Base-by-base conservation (phyloP, 2,888 invertebrate species). In the Polylopha cassiicola region DNA sequence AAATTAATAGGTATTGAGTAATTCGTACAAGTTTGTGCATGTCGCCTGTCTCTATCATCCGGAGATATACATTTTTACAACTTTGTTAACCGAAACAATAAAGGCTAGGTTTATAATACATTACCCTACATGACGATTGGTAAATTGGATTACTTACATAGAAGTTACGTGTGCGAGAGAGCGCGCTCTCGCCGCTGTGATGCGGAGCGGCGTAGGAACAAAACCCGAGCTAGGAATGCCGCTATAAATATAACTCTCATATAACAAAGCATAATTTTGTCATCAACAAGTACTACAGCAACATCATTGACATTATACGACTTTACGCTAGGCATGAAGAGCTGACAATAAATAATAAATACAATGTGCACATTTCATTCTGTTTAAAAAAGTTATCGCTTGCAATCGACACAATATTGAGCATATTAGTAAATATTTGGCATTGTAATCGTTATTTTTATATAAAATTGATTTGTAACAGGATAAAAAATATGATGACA, bases 11-110 rank as follows among this genome's bases (percentile, higher is more conserved):
- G n/a, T 48, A 58, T 60, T 59, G 56, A 61, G 57, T 67, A 73
- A 74, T 72, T 70, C 65, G 65, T 75, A 73, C 65, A 61, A 60
- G 67, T 84, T 82, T 82, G 84, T 82, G 84, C 84, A 73, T 75
- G 61, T 65, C 68, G 71, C 65, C 73, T 72, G 76, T 76, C 56
- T 69, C 62, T 57, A 58, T 62, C 62, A 56, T 63, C 53, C 61
- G 61, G 70, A 67, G 74, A 72, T 75, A 71, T 73, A 76, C 73
- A 76, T 74, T 72, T 75, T 65, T 74, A 75, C 74, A 73, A 61
- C 54, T 65, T 61, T 64, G 65, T 65, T 55, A 70, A 71, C 64
- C 66, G 58, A 73, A 74, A 75, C 65, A 63, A 62, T 61, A 63
- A 60, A 74, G 61, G 70, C 71, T 79, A 79, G 53, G 61, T 64